Base-by-base conservation (phyloP, 2,113 vertebrate genomes). In the Shinisaurus crocodilurus region DNA sequence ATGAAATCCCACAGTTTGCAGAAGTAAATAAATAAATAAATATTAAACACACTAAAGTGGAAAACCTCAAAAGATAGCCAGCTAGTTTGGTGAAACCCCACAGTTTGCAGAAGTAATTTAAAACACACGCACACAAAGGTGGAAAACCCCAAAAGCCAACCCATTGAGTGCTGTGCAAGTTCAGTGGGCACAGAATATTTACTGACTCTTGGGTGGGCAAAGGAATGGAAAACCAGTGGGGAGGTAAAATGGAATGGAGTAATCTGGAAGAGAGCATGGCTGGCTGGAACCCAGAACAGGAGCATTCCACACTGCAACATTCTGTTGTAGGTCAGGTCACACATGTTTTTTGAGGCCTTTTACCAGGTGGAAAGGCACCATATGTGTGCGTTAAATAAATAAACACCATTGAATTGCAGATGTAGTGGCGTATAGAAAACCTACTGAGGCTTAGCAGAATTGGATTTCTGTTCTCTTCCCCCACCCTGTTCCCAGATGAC, bases 401-500 rank as follows among this genome's bases (percentile, higher is more conserved):
- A 80, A 80, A 25, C n/a, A 37, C 29, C 23, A 29, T 20, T 83
- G 37, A 16, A 70, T 72, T 70, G n/a, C 32, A 50, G 20, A 13
- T 50, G 10, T 70, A 45, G 5, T 5, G 10, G 5, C 20, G n/a
- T 40, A 54, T n/a, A 81, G 60, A 88, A 54, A 82, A 54, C 25
- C 7, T 29, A 63, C n/a, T 40, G 15, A 45, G 37, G 67, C 15
- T 45, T 63, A 37, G 70, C 60, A 50, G 27, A 70, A 34, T 27
- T 23, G 34, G 60, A 45, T 45, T 84, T 88, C 18, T 88, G 10
- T 92, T 93, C 45, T 13, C 89, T 29, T 90, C 54, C 90, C 83
- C 81, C 40, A 48, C 48, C 29, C 83, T 37, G 15, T 87, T 15
- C 43, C 76, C 93, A 98, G 98, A 96, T 99, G 88, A 96, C 98